phyloP scores from a whole-genome alignment of 2,113 vertebrate genomes.

The Cisticola juncidis region DNA sequence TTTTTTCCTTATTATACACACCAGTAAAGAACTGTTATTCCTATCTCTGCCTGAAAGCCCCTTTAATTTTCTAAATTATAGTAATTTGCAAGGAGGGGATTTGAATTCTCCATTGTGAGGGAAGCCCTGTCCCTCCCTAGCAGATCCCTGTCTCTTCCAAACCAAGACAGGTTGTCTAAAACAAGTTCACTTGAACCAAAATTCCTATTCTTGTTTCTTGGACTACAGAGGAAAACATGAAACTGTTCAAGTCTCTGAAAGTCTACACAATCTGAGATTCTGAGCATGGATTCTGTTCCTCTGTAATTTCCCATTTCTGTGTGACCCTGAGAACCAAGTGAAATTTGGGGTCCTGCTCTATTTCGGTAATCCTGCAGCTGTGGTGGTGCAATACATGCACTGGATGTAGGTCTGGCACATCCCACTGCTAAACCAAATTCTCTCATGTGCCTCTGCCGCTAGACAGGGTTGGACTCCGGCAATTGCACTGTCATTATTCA shows the following conservation, averaged over 20 bases:
- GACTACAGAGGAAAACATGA: not conserved
- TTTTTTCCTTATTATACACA: no score
- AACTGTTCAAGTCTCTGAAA: not conserved
- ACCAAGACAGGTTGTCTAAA: not conserved
- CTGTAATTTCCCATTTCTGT: not conserved
- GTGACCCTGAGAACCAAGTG: not conserved
- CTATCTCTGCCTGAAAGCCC: no score
- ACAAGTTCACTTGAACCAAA: not conserved
- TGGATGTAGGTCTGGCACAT: not conserved
- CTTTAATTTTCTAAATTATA: no score
- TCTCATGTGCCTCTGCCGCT: rapidly evolving
- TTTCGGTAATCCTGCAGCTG: not conserved
- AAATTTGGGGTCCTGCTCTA: rapidly evolving
- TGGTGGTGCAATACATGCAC: not conserved
- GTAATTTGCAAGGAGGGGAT: no score
- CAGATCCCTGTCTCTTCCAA: no score
- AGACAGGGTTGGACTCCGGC: not conserved
- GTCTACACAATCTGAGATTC: not conserved
- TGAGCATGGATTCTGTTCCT: not conserved
- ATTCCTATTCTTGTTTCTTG: not conserved
- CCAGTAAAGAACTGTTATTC: no score
- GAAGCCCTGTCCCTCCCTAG: no score
- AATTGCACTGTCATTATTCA: not conserved
- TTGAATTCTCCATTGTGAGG: no score
- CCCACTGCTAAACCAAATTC: not conserved